These are phyloP conservation scores for Pheosia gnoma DNA, from an alignment of 2,888 invertebrate genomes.

Conservation along the genomic window DNA sequence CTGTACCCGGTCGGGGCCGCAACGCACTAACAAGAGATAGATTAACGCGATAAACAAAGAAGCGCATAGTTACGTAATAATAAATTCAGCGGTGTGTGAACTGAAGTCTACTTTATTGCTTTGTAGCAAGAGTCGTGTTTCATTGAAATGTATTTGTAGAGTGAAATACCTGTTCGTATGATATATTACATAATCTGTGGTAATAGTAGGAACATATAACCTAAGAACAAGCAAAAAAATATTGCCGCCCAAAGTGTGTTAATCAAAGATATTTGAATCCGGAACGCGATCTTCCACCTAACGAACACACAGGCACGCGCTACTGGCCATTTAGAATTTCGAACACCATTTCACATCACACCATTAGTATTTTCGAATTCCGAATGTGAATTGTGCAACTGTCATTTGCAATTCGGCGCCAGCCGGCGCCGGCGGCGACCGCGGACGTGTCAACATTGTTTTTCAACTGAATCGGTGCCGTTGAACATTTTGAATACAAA, in stretches of 20 bases:
- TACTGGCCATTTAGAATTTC: conserved; percentile 64
- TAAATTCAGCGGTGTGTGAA: too few relatives aligned
- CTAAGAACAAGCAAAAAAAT: conserved; percentile 29
- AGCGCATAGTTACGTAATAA: too few relatives aligned
- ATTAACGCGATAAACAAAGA: too few relatives aligned
- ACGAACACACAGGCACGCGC: conserved; percentile 54
- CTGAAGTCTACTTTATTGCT: too few relatives aligned
- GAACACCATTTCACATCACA: conserved; percentile 39
- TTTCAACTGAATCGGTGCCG: conserved; percentile 59
- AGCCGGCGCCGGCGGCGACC: conserved; percentile 61
- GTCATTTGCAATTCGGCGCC: conserved; percentile 77
- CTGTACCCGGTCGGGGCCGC: too few relatives aligned
- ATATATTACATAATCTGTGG: too few relatives aligned
- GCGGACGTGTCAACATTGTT: conserved; percentile 70
- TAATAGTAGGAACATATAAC: neutral
- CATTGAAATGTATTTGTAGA: too few relatives aligned
- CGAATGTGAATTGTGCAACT: conserved; percentile 70
- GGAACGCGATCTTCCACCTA: conserved; percentile 53
- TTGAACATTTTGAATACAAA: conserved; percentile 73
- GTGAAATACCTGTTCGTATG: too few relatives aligned
- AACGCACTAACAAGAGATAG: too few relatives aligned
- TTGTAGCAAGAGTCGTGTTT: too few relatives aligned
- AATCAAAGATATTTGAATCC: conserved; percentile 57
- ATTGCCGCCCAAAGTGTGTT: conserved; percentile 26
- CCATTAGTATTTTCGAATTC: conserved; percentile 68